These are phyloP conservation scores for Thelaira solivaga DNA, from an alignment of 2,888 invertebrate genomes.

Conservation along the genomic window DNA sequence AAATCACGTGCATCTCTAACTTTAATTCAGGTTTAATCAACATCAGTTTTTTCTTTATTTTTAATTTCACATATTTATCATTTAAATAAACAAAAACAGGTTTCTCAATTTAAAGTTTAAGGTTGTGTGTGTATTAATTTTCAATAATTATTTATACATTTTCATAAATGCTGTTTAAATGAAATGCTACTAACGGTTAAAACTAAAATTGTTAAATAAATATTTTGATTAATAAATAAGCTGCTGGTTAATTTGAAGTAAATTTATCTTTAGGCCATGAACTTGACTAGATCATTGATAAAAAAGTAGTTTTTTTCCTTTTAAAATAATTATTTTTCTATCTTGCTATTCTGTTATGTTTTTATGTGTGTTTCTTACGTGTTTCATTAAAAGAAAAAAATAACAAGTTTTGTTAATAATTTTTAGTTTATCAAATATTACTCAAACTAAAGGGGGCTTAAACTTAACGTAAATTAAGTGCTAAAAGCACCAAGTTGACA, in stretches of 20 bases:
- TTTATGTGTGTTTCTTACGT: too few relatives aligned
- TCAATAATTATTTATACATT: not conserved
- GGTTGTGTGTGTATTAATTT: not conserved
- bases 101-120: constrained; percentile 18
- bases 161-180: not conserved
- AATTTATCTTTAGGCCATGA: constrained; percentile 33
- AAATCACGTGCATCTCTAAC: too few relatives aligned
- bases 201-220: not conserved
- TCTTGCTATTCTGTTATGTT: not conserved
- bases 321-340: not conserved
- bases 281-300: constrained; percentile 33
- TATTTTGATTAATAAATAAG: constrained; percentile 1
- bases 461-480: too few relatives aligned
- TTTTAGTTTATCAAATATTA: too few relatives aligned
- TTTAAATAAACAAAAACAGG: not conserved
- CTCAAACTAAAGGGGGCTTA: too few relatives aligned
- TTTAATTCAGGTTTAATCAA: too few relatives aligned
- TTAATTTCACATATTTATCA: too few relatives aligned
- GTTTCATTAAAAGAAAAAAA: too few relatives aligned
- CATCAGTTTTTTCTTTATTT: too few relatives aligned
- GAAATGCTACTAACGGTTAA: constrained; percentile 20
- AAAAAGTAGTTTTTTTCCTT: not conserved
- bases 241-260: constrained; percentile 5
- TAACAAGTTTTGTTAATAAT: too few relatives aligned
- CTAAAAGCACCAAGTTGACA: too few relatives aligned